A percentile compares a stretch with the other conserved stretches of the same genome.
These are phyloP conservation scores for Drosophila serrata DNA, from an alignment of 1,140 invertebrate genomes.

Conservation along the genomic window DNA sequence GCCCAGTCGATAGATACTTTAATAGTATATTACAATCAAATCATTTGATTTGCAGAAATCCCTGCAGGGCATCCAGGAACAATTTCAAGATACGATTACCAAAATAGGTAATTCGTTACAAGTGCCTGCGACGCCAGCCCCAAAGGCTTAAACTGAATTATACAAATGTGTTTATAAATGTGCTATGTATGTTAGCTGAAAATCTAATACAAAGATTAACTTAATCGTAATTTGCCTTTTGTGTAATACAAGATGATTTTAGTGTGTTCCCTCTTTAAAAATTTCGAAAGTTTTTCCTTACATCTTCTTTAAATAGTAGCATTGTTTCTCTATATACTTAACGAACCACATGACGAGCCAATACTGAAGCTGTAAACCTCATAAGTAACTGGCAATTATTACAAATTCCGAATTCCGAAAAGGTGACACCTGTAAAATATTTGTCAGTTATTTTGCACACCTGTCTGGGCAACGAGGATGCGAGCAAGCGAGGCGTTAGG, in stretches of 20 bases:
- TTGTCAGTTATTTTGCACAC: slow-evolving; percentile 78
- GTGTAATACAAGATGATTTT: background rate
- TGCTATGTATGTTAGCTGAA: background rate
- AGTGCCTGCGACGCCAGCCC: too few species aligned
- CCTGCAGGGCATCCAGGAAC: too few species aligned
- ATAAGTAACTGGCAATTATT: slow-evolving; percentile 26
- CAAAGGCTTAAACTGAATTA: too few species aligned
- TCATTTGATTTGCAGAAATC: background rate
- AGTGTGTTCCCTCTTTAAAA: background rate
- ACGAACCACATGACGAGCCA: slow-evolving; percentile 5
- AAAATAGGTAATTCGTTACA: too few species aligned
- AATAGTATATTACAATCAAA: background rate
- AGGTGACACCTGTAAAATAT: slow-evolving; percentile 69
- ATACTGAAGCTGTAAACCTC: background rate
- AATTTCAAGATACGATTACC: too few species aligned
- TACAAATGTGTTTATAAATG: background rate
- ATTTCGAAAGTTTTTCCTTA: background rate
- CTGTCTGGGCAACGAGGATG: slow-evolving; percentile 57
- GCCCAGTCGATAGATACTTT: background rate
- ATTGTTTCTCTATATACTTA: background rate
- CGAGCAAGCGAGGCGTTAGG: background rate
- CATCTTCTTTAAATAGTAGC: background rate
- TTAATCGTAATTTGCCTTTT: background rate
- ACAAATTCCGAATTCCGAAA: slow-evolving; percentile 16
- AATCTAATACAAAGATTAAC: background rate